Conservation (phyloP, 1,140 invertebrate genomes). For the Scaptomyza hsui region DNA sequence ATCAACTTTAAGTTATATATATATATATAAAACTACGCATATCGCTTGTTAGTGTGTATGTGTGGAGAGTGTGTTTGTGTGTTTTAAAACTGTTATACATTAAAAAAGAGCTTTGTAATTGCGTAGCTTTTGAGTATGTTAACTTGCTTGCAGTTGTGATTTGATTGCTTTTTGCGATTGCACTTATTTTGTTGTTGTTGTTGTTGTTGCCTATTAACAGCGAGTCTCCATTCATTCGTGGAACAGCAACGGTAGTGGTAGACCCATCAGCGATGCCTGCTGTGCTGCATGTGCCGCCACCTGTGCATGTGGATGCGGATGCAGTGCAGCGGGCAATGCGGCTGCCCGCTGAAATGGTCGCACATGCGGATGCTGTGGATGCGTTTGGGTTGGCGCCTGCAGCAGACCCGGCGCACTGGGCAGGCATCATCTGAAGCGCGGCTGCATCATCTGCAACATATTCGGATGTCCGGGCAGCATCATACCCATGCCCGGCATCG, state of each 20-base stretch:
- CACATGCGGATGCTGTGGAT: constrained; percentile 50
- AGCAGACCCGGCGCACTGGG: constrained; percentile 81
- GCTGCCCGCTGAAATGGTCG: constrained; percentile 54
- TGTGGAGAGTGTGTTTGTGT: constrained; percentile 42
- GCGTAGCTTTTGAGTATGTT: constrained; percentile 54
- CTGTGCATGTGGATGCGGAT: constrained; percentile 20
- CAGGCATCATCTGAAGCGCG: constrained; percentile 90
- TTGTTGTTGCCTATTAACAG: constrained; percentile 6
- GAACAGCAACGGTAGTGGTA: constrained; percentile 67
- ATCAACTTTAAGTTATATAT: constrained; percentile 48
- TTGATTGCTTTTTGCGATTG: constrained; percentile 49
- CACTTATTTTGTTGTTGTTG: constrained; percentile 24
- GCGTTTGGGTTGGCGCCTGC: constrained; percentile 65
- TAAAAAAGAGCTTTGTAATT: constrained; percentile 70
- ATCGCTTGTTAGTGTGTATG: constrained; percentile 55
- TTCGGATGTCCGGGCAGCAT: constrained; percentile 88
- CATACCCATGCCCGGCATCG: constrained; percentile 88
- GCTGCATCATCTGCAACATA: constrained; percentile 89
- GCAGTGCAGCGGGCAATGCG: constrained; percentile 25
- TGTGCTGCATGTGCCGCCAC: neutral
- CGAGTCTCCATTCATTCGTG: constrained; percentile 50
- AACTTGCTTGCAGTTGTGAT: constrained; percentile 68
- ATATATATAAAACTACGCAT: constrained; percentile 49
- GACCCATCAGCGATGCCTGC: constrained; percentile 56
- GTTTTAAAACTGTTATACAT: constrained; percentile 79